Base-by-base conservation (phyloP, 2,113 vertebrate genomes). In the Lontra canadensis region DNA sequence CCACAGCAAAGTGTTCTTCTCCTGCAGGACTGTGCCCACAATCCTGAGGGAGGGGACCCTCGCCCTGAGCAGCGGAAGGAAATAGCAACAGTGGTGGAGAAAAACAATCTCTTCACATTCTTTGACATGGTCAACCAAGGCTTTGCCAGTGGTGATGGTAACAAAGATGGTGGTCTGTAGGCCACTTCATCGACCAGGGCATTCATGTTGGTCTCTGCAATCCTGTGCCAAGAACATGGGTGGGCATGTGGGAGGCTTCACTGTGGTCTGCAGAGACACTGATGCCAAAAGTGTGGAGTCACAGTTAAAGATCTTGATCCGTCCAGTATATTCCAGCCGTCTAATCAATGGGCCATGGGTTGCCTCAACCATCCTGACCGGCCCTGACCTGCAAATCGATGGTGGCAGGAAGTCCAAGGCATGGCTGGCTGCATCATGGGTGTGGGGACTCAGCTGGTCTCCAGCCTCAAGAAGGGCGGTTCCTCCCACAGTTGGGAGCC, bases 171-270 rank as follows among this genome's bases (percentile, higher is more conserved):
- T 83, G 99, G 99, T 99, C 99, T 8, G 99, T 99, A 95, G 99
- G 99, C n/a, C 73, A 99, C 98, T 99, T 99, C 98, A 99, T 99
- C 0, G 99, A 99, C 17, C 99, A 99, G 97, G 99, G 99, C 95
- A 99, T 99, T 98, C 99, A 99, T 83, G 86, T 99, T 15, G 85
- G 99, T 90, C 97, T 99, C 84, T 99, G 99, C 0, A 99, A 98
- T 99, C 99, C 34, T 99, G 99, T 0, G 99, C 99, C 18, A 99
- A 99, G 98, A 99, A 99, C 98, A 99, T 99, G 99, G 99, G 99
- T 95, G 99, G 99, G 97, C 99, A 99, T 88, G 99, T 99, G 0
- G 99, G 99, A 36, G 99, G 99, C 90, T 99, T 99, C 99, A 9
- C 73, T 18, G 42, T 76, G 42, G 42, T 29, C 25, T 15, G 26